These are phyloP conservation scores for Toxotes jaculatrix DNA, from an alignment of 2,113 vertebrate species.

Conservation along the genomic window DNA sequence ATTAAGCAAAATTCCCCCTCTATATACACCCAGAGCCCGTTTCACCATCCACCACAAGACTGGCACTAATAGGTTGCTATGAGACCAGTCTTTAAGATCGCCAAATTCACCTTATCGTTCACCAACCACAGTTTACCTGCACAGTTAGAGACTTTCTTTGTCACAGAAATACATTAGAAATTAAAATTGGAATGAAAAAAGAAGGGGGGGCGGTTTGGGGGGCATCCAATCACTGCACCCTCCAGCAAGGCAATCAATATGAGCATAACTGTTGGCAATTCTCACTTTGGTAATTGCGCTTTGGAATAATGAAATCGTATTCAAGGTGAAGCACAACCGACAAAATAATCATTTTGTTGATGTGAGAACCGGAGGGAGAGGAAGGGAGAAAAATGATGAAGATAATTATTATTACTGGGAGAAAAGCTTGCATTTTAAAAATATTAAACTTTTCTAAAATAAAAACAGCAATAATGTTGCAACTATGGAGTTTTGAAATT, in stretches of 20 bases:
- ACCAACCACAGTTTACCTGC: slow-evolving; percentile 63
- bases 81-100: slow-evolving; percentile 58
- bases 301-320: slow-evolving; percentile 80
- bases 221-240: slow-evolving; percentile 52
- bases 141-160: slow-evolving; percentile 55
- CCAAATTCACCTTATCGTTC: slow-evolving; percentile 53
- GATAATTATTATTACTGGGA: neutral
- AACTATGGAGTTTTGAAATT: neutral
- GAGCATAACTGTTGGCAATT: slow-evolving; percentile 76
- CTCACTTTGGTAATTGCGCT: slow-evolving; percentile 76
- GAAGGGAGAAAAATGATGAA: neutral
- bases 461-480: neutral
- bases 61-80: slow-evolving; percentile 48
- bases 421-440: slow-evolving; percentile 21
- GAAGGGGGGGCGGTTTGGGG: slow-evolving; percentile 9
- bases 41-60: slow-evolving; percentile 22
- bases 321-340: slow-evolving; percentile 73
- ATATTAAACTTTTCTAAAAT: neutral
- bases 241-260: slow-evolving; percentile 76
- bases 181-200: slow-evolving; percentile 69
- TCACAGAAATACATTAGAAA: slow-evolving; percentile 58
- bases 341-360: slow-evolving; percentile 68
- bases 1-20: slow-evolving; percentile 40
- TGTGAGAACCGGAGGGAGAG: slow-evolving; percentile 22
- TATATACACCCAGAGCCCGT: slow-evolving; percentile 3